These are phyloP conservation scores for Cyrtorhinus lividipennis DNA, from an alignment of 1,140 invertebrate genomes.

Conservation along the genomic window DNA sequence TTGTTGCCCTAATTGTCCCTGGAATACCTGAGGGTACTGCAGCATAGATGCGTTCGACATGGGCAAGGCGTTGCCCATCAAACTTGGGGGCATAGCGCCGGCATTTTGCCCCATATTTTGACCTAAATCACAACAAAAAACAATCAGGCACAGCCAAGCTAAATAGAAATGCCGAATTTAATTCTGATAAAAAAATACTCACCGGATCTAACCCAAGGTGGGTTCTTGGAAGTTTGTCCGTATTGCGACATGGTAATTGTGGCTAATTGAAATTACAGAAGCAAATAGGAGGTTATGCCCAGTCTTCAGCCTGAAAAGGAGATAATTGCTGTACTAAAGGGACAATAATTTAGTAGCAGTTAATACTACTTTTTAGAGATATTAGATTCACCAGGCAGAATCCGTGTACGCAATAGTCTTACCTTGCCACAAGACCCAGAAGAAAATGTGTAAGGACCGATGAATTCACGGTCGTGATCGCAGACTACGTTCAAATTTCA, in stretches of 20 bases:
- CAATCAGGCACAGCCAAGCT: background rate
- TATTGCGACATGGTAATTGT: constrained; percentile 19
- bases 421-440: no score
- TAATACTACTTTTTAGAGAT: no score
- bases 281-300: no score
- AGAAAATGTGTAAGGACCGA: no score
- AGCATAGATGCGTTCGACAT: constrained; percentile 14
- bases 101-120: background rate
- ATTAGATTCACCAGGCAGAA: no score
- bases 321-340: no score
- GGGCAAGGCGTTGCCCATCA: constrained; percentile 1
- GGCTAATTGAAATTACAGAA: background rate
- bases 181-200: background rate
- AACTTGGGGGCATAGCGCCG: background rate
- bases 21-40: constrained; percentile 22
- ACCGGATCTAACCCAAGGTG: constrained; percentile 22
- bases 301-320: no score
- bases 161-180: background rate
- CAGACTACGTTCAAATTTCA: no score
- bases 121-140: background rate
- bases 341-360: no score
- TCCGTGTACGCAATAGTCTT: no score
- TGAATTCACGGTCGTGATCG: no score
- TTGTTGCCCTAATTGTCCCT: constrained; percentile 17
- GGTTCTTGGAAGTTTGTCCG: constrained; percentile 18